Percentiles rank a stretch among this genome's conserved stretches.
These are phyloP conservation scores for Amblyteles armatorius DNA, from an alignment of 2,888 invertebrate genomes.

Conservation along the genomic window DNA sequence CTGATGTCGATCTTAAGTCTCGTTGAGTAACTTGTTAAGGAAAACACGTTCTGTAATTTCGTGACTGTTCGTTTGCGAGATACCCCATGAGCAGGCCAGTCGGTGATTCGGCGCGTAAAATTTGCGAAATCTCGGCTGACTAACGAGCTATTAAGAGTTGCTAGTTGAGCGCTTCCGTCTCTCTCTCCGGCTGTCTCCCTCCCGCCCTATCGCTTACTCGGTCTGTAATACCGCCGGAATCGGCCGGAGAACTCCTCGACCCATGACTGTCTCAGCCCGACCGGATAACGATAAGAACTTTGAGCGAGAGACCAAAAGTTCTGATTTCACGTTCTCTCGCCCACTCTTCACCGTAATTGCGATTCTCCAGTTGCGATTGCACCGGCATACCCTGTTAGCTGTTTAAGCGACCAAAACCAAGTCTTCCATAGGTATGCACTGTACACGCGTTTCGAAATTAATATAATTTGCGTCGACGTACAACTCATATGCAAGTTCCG, in stretches of 20 bases:
- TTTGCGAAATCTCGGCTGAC: conserved; percentile 68
- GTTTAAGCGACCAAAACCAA: conserved; percentile 24
- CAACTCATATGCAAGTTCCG: too few species aligned
- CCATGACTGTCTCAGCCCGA: conserved; percentile 55
- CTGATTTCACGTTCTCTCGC: conserved; percentile 70
- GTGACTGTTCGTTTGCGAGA: conserved; percentile 17
- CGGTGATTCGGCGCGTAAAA: conserved; percentile 22
- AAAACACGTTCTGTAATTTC: conserved; percentile 34
- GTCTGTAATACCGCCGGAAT: conserved; percentile 43
- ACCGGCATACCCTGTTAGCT: conserved; percentile 2
- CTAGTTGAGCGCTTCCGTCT: conserved; percentile 7
- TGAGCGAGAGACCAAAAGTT: conserved; percentile 54
- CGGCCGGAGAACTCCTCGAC: conserved; percentile 60
- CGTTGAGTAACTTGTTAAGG: conserved; percentile 12
- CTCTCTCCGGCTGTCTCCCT: neutral
- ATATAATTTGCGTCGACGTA: neutral
- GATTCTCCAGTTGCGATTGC: conserved; percentile 62
- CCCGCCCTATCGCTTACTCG: neutral
- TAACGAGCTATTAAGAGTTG: conserved; percentile 72
- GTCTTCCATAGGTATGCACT: neutral
- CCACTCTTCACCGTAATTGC: conserved; percentile 71
- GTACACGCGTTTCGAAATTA: neutral
- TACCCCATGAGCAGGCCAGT: conserved; percentile 3
- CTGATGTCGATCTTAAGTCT: neutral
- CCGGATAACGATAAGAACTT: conserved; percentile 67